phyloP scores from a whole-genome alignment of 2,888 invertebrate genomes.

The Furcula furcula region DNA sequence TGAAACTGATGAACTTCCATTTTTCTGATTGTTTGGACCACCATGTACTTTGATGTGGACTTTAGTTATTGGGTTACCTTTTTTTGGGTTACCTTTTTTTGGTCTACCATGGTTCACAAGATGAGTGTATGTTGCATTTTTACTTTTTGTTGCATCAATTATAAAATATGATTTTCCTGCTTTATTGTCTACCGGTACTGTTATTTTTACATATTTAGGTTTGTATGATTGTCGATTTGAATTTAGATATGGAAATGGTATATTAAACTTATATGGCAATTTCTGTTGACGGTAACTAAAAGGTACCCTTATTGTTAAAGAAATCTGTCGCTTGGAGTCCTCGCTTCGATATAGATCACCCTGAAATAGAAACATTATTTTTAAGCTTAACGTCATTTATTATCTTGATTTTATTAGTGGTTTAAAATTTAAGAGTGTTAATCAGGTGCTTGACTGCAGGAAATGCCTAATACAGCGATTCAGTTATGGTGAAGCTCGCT shows the following conservation, averaged over 20 bases:
- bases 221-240: slow-evolving; percentile 4
- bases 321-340: slow-evolving; percentile 9
- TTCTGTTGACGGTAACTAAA: too few species aligned
- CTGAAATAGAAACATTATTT: slow-evolving; percentile 20
- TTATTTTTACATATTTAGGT: slow-evolving; percentile 15
- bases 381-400: too few species aligned
- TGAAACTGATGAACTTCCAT: not conserved
- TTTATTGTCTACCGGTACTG: slow-evolving; percentile 11
- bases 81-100: too few species aligned
- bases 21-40: slow-evolving; percentile 1
- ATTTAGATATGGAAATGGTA: slow-evolving; percentile 14
- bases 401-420: too few species aligned
- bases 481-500: too few species aligned
- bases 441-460: too few species aligned
- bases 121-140: slow-evolving; percentile 1
- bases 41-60: slow-evolving; percentile 9
- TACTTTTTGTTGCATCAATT: slow-evolving; percentile 26
- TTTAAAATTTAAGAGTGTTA: too few species aligned
- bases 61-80: too few species aligned
- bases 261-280: slow-evolving; percentile 2
- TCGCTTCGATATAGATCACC: slow-evolving; percentile 14
- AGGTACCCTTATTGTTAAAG: not conserved
- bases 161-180: slow-evolving; percentile 28
- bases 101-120: too few species aligned
- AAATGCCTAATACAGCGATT: too few species aligned